Evolutionary conservation across 2,888 invertebrate genomes (phyloP).

Genomic region (Athalia cordata): DNA sequence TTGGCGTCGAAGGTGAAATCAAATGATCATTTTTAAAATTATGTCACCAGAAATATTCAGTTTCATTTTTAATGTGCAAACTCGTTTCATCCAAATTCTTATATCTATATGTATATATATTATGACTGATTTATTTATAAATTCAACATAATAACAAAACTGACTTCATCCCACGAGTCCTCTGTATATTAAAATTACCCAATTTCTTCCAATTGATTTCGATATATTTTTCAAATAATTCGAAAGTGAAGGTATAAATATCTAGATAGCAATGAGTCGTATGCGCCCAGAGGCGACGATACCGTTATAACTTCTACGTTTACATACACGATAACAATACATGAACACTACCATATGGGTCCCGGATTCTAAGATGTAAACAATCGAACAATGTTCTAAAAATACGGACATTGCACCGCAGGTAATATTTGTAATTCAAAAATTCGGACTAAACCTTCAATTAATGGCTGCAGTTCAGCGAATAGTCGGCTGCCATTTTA

Average conservation of each 20-base stretch:
- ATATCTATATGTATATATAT: background rate
- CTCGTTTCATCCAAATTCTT: too few relatives aligned
- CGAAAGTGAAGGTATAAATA: slow-evolving; percentile 23
- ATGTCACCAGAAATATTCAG: too few relatives aligned
- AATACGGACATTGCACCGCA: background rate
- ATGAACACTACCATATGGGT: slow-evolving; percentile 28
- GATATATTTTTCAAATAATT: slow-evolving; percentile 17
- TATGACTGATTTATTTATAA: background rate
- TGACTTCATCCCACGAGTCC: background rate
- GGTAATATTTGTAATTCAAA: background rate
- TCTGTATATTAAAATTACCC: background rate
- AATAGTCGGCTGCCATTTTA: background rate
- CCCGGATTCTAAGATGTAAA: slow-evolving; percentile 9
- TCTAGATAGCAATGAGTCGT: background rate
- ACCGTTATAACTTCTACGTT: slow-evolving; percentile 36
- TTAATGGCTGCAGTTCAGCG: background rate
- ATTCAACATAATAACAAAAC: background rate
- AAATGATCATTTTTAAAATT: too few relatives aligned
- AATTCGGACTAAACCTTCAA: background rate
- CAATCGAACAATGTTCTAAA: background rate
- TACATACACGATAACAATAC: background rate
- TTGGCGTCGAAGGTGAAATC: background rate
- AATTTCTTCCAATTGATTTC: background rate
- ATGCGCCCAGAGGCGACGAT: slow-evolving; percentile 31
- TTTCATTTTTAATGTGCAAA: too few relatives aligned